Evolutionary conservation across 2,888 invertebrate species (phyloP).

Genomic region (Macroteleia sp.): DNA sequence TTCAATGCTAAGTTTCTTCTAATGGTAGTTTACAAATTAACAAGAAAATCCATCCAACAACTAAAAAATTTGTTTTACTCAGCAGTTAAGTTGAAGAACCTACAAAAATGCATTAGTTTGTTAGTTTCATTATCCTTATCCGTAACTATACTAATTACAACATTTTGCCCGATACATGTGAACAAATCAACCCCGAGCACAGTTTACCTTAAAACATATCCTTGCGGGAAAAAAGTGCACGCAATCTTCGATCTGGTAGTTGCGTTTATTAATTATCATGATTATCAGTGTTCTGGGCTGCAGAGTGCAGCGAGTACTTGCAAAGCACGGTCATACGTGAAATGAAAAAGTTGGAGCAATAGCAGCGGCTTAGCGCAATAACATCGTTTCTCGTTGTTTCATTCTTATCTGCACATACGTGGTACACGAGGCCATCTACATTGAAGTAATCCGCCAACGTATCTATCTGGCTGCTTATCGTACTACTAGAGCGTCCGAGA

Average conservation of each 20-base stretch:
- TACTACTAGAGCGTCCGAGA: constrained; percentile 56
- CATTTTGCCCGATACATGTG: no score
- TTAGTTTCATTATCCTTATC: no score
- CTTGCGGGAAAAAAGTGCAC: no score
- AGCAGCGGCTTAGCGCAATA: constrained; percentile 53
- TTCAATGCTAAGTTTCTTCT: no score
- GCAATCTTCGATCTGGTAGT: neutral
- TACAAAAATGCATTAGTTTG: no score
- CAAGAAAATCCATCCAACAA: no score
- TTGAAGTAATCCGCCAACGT: constrained; percentile 56
- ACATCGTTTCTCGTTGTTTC: constrained; percentile 58
- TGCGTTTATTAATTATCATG: constrained; percentile 48
- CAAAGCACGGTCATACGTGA: constrained; percentile 25
- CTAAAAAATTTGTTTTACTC: no score
- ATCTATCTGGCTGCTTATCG: constrained; percentile 62
- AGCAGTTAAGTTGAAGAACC: no score
- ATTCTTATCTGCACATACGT: constrained; percentile 55
- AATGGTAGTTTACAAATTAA: no score
- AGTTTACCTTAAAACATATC: no score
- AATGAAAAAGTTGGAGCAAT: constrained; percentile 42
- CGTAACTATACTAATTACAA: no score
- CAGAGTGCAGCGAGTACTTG: constrained; percentile 21
- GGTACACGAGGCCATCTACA: constrained; percentile 57
- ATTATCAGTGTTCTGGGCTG: constrained; percentile 38
- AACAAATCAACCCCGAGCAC: no score